Evolutionary conservation across 1,140 invertebrate species (phyloP).

Genomic region (Chironomus tepperi): DNA sequence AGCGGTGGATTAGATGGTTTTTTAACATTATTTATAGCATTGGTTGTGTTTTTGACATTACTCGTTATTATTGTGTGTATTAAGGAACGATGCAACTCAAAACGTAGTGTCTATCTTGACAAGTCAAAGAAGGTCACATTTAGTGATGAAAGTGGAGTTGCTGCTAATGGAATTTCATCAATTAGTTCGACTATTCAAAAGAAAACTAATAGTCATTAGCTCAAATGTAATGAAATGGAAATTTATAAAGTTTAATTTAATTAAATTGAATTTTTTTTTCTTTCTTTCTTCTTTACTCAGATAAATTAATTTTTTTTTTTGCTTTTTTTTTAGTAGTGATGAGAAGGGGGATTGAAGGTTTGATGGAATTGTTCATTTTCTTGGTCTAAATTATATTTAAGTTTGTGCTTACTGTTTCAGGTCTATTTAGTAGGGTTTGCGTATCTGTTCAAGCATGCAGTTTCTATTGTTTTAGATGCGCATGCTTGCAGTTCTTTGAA

Average conservation of each 20-base stretch:
- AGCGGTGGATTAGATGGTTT: not conserved
- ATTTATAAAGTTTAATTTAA: not conserved
- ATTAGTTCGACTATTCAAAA: not conserved
- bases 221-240: not conserved
- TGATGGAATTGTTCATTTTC: too few relatives aligned
- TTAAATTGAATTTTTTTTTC: not conserved
- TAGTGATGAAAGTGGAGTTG: not conserved
- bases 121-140: not conserved
- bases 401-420: too few relatives aligned
- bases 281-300: too few relatives aligned
- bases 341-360: too few relatives aligned
- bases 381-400: too few relatives aligned
- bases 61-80: not conserved
- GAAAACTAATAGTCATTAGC: conserved; percentile 1
- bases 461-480: too few relatives aligned
- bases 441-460: too few relatives aligned
- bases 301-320: too few relatives aligned
- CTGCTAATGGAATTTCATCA: not conserved
- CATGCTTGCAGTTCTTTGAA: too few relatives aligned
- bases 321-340: too few relatives aligned
- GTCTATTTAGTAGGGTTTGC: too few relatives aligned
- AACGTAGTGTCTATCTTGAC: not conserved
- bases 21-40: not conserved
- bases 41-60: not conserved
- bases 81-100: not conserved